Evolutionary conservation across 2,113 vertebrate genomes (phyloP).

Genomic region (Indicator maculatus): DNA sequence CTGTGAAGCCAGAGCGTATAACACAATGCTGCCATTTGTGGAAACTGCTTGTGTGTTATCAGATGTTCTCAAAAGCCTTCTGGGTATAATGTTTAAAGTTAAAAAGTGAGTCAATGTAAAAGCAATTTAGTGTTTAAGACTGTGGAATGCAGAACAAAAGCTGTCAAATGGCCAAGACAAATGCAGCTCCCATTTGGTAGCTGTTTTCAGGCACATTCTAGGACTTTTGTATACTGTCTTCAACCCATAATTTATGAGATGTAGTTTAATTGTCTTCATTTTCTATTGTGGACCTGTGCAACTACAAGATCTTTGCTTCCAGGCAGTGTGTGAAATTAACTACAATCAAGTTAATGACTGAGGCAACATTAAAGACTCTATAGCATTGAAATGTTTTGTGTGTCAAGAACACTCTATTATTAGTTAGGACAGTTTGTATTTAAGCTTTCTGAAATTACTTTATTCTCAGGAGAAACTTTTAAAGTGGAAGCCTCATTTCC

Average conservation of each 20-base stretch:
- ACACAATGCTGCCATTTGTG: not conserved
- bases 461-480: not conserved
- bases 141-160: not conserved
- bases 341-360: not conserved
- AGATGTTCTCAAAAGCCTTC: not conserved
- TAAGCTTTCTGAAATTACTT: conserved; percentile 2
- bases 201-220: not conserved
- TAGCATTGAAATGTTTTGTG: not conserved
- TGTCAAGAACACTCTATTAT: not conserved
- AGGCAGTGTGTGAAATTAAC: not conserved
- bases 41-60: not conserved
- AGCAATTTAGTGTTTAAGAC: conserved; percentile 7
- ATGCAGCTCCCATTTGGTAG: not conserved
- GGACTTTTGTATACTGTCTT: not conserved
- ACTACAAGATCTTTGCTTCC: not conserved
- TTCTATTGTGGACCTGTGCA: not conserved
- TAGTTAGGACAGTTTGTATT: conserved; percentile 1
- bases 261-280: conserved; percentile 7
- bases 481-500: not conserved
- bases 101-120: not conserved
- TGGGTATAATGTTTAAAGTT: not conserved
- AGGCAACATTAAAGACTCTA: not conserved
- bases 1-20: not conserved
- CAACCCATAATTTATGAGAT: not conserved
- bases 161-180: not conserved